Percentiles rank a stretch among this genome's conserved stretches.
Conservation (phyloP, 30 jellyfish, hydroid and myxozoan genomes). For the Cassiopea xamachana region DNA sequence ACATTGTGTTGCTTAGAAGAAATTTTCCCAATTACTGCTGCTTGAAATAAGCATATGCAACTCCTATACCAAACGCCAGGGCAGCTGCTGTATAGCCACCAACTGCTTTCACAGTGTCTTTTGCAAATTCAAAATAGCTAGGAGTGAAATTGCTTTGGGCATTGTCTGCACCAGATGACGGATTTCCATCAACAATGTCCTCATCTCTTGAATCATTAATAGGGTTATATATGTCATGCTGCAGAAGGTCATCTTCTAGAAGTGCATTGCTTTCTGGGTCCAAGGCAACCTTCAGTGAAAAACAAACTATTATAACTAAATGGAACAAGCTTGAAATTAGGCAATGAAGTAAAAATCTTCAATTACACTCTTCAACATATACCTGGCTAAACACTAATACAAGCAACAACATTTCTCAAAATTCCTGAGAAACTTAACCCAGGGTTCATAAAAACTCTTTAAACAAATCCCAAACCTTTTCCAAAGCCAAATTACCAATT, state of each 20-base stretch:
- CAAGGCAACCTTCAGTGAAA: conserved; percentile 42
- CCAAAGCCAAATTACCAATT: too few species aligned
- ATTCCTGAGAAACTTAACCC: too few species aligned
- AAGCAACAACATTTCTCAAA: too few species aligned
- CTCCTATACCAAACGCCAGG: conserved; percentile 90
- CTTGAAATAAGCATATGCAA: conserved; percentile 84
- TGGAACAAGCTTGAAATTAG: too few species aligned
- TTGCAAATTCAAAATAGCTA: conserved; percentile 13
- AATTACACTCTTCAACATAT: too few species aligned
- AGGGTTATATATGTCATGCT: conserved; percentile 21
- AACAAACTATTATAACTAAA: neutral
- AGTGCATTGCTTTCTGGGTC: conserved; percentile 6
- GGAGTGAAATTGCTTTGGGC: neutral
- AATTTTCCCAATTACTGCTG: conserved; percentile 14
- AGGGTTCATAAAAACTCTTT: too few species aligned
- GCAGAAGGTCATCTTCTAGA: conserved; percentile 6
- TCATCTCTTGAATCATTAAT: neutral
- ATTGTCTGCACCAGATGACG: neutral
- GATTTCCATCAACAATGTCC: conserved; percentile 63
- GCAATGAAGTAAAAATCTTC: too few species aligned
- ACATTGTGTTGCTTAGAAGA: neutral
- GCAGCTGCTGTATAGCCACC: conserved; percentile 88
- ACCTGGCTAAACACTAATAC: too few species aligned
- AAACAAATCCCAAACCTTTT: too few species aligned
- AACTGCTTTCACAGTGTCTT: conserved; percentile 46